Evolutionary conservation across 1,140 invertebrate species (phyloP), one percentile per base, ranked within the genome.

Genomic region (Caerostris extrusa): DNA sequence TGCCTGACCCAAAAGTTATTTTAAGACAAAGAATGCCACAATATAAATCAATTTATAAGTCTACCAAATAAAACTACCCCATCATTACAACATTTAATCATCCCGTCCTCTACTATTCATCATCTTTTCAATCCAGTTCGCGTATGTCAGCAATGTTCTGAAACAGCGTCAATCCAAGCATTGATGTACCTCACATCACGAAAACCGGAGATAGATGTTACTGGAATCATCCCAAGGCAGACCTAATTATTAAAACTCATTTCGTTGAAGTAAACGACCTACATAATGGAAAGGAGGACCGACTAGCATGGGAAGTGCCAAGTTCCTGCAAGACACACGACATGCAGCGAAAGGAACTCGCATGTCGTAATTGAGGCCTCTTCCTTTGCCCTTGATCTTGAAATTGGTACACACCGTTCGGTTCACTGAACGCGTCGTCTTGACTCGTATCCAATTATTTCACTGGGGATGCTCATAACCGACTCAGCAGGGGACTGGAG

Each of bases 341-440:
- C 71, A 77, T 34, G 71, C 71, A 77, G 61, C 61, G 71, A 77
- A 77, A 77, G 71, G 71, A 77, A 77, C 71, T 34, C 6, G 19
- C 34, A 77, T 77, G 69, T 71, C 69, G 69, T 71, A 34, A 34
- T 71, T 77, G 19, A 53, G 71, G 71, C 71, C 71, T 77, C 8
- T 14, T 77, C 71, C 19, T 19, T 53, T 53, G 50, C 19, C 71
- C 71, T 77, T 77, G 71, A 77, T 77, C 71, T 77, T 77, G 71
- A 50, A 77, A 77, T 10, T 12, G 71, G 71, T 53, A 10, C 71
- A 53, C 50, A 77, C 53, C 34, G 34, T 77, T 8, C 71, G 71
- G 71, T 77, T 77, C 71, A 77, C 8, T 77, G 71, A 77, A 77
- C 71, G 71, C 71, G 5, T 19, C 50, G 34, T 53, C 34, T 77